Conservation (phyloP, 2,797 vertebrate species). For the Tangara arthus region DNA sequence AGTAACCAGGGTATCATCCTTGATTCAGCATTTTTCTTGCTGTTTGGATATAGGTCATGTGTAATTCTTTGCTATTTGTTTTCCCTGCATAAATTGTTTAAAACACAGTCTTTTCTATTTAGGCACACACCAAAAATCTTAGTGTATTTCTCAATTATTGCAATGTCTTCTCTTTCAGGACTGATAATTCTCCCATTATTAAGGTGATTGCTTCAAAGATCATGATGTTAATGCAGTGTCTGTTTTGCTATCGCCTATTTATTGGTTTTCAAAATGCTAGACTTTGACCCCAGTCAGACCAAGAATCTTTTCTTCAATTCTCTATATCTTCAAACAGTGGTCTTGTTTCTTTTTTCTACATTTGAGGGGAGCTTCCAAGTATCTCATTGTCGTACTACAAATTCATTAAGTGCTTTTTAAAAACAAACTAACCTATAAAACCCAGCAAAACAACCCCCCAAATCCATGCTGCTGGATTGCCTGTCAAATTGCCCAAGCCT, state of each 20-base stretch:
- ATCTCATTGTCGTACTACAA: not conserved
- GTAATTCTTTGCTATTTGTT: not conserved
- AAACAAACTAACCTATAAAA: not conserved
- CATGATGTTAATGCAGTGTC: not conserved
- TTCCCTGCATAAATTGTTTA: not conserved
- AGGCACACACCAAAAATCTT: not conserved
- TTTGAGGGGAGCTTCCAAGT: not conserved
- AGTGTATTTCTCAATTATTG: not conserved
- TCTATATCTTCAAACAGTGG: not conserved
- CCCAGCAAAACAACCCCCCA: accelerated
- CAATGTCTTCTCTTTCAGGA: not conserved
- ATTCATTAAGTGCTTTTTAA: not conserved
- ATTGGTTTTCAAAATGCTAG: not conserved
- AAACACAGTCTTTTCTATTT: not conserved
- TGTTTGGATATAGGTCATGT: not conserved
- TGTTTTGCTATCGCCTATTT: not conserved
- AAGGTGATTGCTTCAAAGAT: not conserved
- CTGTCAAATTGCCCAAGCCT: not conserved
- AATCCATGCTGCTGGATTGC: not conserved
- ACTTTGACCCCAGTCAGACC: not conserved
- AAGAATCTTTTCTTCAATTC: not conserved
- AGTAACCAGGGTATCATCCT: not conserved
- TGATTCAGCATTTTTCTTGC: not conserved
- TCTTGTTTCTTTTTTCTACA: not conserved
- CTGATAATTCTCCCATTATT: not conserved